Conservation (phyloP, 1,140 invertebrate genomes). For the Musca vetustissima region DNA sequence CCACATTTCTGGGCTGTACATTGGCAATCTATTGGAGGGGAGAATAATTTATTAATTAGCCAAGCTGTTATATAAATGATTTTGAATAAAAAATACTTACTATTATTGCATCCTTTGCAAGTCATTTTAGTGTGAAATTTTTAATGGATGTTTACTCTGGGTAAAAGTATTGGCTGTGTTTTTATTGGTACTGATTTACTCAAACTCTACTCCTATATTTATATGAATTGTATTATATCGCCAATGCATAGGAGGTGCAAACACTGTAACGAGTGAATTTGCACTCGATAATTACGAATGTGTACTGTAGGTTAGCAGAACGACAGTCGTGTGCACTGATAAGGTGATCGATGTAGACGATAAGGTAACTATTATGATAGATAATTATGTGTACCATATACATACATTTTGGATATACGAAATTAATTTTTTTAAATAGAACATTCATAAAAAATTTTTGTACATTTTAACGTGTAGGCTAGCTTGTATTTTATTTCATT, state of each 20-base stretch:
- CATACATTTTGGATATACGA: too few relatives aligned
- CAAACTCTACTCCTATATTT: background rate
- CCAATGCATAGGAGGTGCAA: too few relatives aligned
- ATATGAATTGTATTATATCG: background rate
- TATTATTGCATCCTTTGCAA: constrained; percentile 13
- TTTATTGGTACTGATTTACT: background rate
- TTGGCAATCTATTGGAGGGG: constrained; percentile 35
- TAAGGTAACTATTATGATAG: too few relatives aligned
- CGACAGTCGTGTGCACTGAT: background rate
- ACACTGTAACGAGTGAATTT: background rate
- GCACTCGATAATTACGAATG: background rate
- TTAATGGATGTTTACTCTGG: background rate
- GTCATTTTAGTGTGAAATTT: background rate
- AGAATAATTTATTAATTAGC: background rate
- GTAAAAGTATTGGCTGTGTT: too few relatives aligned
- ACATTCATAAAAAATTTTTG: too few relatives aligned
- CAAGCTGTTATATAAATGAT: background rate
- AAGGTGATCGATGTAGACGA: background rate
- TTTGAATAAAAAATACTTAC: background rate
- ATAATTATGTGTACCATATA: too few relatives aligned
- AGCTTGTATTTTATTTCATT: too few relatives aligned
- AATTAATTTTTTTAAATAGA: too few relatives aligned
- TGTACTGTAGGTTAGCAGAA: too few relatives aligned
- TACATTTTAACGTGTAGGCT: too few relatives aligned
- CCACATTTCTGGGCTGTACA: constrained; percentile 39